phyloP scores from a whole-genome alignment of 2,888 invertebrate species.

The Mechanitis mazaeus region DNA sequence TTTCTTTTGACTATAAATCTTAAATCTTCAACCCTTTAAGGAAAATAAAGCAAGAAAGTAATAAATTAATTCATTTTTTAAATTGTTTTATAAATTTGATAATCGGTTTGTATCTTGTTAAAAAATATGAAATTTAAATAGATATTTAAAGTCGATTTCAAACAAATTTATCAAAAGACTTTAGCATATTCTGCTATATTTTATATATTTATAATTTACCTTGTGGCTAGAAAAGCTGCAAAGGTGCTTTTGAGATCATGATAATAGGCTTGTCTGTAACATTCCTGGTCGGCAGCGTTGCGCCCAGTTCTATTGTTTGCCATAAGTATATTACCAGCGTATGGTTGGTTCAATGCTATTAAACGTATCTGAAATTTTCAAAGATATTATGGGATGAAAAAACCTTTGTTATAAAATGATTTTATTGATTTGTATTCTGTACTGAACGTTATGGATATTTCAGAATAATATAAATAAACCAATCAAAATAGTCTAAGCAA shows the following conservation, averaged over 20 bases:
- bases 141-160: too few relatives aligned
- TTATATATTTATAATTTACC: constrained; percentile 36
- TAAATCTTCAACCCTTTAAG: constrained; percentile 43
- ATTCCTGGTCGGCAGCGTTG: constrained; percentile 45
- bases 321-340: constrained; percentile 47
- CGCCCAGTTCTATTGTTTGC: constrained; percentile 38
- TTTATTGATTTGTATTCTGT: too few relatives aligned
- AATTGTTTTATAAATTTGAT: too few relatives aligned
- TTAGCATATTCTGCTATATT: too few relatives aligned
- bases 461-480: too few relatives aligned
- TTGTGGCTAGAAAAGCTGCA: constrained; percentile 49
- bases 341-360: constrained; percentile 54
- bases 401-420: neutral
- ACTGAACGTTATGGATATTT: too few relatives aligned
- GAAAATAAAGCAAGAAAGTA: constrained; percentile 1
- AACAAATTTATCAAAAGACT: too few relatives aligned
- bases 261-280: constrained; percentile 42
- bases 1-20: constrained; percentile 36
- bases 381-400: neutral
- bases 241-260: constrained; percentile 39
- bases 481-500: too few relatives aligned
- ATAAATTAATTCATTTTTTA: neutral
- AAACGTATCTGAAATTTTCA: constrained; percentile 48
- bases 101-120: too few relatives aligned
- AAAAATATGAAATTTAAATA: constrained; percentile 15